These are phyloP conservation scores for Hydrophis major DNA, from an alignment of 2,797 vertebrate genomes.

Conservation along the genomic window DNA sequence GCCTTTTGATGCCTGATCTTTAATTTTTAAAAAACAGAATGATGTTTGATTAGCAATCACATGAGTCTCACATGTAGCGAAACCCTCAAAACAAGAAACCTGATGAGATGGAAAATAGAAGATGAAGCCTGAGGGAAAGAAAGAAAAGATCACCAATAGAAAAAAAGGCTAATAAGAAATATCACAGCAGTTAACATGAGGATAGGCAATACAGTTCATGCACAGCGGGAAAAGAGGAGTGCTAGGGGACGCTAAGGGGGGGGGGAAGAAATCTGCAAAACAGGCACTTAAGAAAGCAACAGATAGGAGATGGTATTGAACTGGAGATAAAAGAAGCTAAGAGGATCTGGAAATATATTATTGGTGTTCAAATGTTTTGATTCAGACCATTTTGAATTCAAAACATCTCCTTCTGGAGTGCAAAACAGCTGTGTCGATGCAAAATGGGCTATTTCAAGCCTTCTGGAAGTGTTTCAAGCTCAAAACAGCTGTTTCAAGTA, in stretches of 20 bases:
- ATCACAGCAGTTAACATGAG: not conserved
- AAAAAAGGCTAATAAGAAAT: not conserved
- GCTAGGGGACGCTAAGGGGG: not conserved
- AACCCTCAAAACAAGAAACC: not conserved
- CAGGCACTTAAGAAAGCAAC: not conserved
- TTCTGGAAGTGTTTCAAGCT: not conserved
- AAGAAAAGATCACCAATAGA: not conserved
- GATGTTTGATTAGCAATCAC: not conserved
- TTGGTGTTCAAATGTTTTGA: not conserved
- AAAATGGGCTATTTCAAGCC: not conserved
- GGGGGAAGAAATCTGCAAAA: not conserved
- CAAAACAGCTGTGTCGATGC: not conserved
- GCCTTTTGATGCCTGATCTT: not conserved
- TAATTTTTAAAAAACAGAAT: not conserved
- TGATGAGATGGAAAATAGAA: not conserved
- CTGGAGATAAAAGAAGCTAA: not conserved
- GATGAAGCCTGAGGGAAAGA: not conserved
- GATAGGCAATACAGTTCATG: not conserved
- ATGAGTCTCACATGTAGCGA: not conserved
- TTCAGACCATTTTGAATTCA: not conserved
- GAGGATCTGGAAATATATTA: not conserved
- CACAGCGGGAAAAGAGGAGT: not conserved
- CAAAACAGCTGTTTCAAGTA: not conserved
- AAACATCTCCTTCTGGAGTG: not conserved
- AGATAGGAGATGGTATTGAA: not conserved